Evolutionary conservation across 2,888 invertebrate genomes (phyloP).

Genomic region (Cephalotes varians): DNA sequence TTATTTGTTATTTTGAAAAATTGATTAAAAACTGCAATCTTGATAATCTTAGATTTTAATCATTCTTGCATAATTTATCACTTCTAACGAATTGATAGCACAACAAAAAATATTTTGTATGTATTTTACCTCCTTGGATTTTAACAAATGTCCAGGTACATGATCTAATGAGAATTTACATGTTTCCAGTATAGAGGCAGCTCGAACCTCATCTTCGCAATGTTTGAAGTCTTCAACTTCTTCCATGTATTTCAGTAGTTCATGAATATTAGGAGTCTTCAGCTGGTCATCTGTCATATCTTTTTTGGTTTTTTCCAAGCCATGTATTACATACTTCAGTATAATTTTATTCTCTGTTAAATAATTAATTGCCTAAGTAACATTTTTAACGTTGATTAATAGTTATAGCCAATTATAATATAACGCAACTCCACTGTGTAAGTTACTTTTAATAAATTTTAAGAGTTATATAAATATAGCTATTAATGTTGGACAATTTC

Average conservation of each 20-base stretch:
- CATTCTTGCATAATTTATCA: neutral
- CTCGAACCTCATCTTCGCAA: conserved; percentile 86
- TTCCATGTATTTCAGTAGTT: conserved; percentile 79
- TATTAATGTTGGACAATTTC: neutral
- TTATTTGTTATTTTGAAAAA: neutral
- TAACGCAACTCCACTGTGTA: neutral
- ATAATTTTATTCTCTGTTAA: conserved; percentile 76
- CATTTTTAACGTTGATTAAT: neutral
- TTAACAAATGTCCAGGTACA: conserved; percentile 90
- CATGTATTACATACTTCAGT: conserved; percentile 87
- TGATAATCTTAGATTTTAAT: neutral
- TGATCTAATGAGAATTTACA: conserved; percentile 89
- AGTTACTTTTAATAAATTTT: neutral
- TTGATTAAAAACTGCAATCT: neutral
- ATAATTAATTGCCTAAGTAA: conserved; percentile 31
- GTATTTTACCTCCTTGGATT: conserved; percentile 87
- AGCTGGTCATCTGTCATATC: conserved; percentile 70
- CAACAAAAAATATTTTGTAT: neutral
- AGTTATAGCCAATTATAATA: neutral
- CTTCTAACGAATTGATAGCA: neutral
- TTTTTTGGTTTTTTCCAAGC: conserved; percentile 86
- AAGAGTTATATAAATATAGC: neutral
- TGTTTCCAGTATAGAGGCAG: conserved; percentile 86
- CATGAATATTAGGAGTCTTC: conserved; percentile 84
- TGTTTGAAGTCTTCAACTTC: conserved; percentile 80